phyloP scores from a whole-genome alignment of 2,888 invertebrate genomes.

The Ischnura elegans region DNA sequence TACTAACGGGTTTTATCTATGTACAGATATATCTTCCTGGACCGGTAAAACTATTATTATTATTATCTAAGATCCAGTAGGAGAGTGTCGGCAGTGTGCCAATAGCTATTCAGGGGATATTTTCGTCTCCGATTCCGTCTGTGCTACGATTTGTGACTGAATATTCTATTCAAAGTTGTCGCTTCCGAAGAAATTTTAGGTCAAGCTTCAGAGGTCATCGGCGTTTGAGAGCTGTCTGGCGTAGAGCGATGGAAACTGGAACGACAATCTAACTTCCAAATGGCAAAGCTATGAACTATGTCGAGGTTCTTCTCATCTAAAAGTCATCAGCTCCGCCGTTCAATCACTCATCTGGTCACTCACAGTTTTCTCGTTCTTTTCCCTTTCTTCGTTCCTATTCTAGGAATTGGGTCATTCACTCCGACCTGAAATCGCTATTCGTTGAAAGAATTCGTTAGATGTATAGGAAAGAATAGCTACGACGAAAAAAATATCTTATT shows the following conservation, averaged over 20 bases:
- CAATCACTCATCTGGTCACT: not conserved
- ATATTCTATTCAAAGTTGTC: not conserved
- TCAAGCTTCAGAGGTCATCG: not conserved
- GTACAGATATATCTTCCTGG: too few relatives aligned
- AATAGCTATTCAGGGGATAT: not conserved
- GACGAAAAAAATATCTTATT: too few relatives aligned
- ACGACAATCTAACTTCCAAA: not conserved
- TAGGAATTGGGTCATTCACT: too few relatives aligned
- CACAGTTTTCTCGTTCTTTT: not conserved
- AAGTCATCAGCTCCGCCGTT: not conserved
- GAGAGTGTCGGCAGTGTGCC: too few relatives aligned
- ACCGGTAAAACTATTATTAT: too few relatives aligned
- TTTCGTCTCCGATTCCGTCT: not conserved
- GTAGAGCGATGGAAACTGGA: not conserved
- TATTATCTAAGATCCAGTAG: too few relatives aligned
- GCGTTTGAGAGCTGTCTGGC: not conserved
- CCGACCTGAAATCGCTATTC: too few relatives aligned
- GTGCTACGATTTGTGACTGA: not conserved
- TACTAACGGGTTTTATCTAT: too few relatives aligned
- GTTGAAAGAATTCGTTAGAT: too few relatives aligned
- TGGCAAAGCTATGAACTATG: not conserved
- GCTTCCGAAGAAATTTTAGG: not conserved
- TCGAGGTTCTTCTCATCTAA: not conserved
- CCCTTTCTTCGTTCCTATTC: not conserved
- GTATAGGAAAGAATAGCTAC: too few relatives aligned